Base-by-base conservation (phyloP, 2,113 vertebrate species). In the Trogon melanurus region DNA sequence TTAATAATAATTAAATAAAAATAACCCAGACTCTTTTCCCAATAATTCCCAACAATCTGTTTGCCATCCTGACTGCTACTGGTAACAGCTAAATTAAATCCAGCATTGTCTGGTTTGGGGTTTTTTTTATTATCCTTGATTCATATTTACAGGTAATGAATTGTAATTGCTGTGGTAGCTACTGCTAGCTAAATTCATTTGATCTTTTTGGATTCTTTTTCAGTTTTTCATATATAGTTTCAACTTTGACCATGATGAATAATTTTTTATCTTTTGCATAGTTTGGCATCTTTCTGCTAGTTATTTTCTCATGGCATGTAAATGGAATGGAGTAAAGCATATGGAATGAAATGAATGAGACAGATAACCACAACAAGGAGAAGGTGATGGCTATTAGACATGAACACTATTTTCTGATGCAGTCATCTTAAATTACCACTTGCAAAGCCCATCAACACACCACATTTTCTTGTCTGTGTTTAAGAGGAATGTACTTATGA, bases 41-140 rank as follows among this genome's bases (percentile, higher is more conserved):
- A 88, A 17, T 57, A 94, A 61, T 50, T 90, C 75, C 60, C 54
- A 93, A 86, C 60, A 92, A 85, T 88, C 62, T 89, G 32, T 95
- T 91, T 85, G n/a, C 66, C 54, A 61, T 57, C 74, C 71, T 90
- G 90, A 76, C 67, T 93, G 41, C 20, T 76, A 12, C 2, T 83
- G 41, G 30, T 53, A 95, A 66, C 34, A 78, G 56, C 47, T 73
- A 80, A 76, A 88, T 79, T 54, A 82, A 83, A 75, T 80, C 41
- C 72, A 92, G 56, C 36, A 47, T 54, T 76, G 27, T 73, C 29
- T 65, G 34, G 45, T 13, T 74, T 73, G 70, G 27, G 15, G 8
- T 0, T 0, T 3, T 4, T 45, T 71, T 80, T 23, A 69, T 69
- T 69, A 91, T 21, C 13, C 20, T 73, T 66, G 50, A 89, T 87